Evolutionary conservation across 2,888 invertebrate genomes (phyloP).

Genomic region (Clostera curtula): DNA sequence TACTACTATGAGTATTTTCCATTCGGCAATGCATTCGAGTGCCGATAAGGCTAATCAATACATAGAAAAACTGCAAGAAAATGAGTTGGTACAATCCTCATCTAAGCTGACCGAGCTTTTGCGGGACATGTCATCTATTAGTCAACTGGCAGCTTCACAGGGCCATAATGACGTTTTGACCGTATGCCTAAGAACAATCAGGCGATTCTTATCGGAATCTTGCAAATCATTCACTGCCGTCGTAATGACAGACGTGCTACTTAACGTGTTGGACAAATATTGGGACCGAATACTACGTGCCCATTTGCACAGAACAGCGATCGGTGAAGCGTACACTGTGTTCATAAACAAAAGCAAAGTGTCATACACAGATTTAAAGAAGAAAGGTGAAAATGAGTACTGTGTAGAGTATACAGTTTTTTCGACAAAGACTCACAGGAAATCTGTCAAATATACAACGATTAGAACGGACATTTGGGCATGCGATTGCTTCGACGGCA

Average conservation of each 20-base stretch:
- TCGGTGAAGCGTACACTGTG: constrained; percentile 12
- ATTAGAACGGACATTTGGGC: constrained; percentile 27
- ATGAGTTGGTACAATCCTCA: constrained; percentile 1
- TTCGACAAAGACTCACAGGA: too few species aligned
- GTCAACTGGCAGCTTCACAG: constrained; percentile 5
- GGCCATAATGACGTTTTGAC: constrained; percentile 6
- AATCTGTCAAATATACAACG: constrained; percentile 5
- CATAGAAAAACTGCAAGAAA: constrained; percentile 3
- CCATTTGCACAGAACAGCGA: constrained; percentile 9
- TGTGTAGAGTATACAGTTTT: constrained; percentile 1
- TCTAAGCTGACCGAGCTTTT: constrained; percentile 10
- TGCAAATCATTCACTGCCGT: constrained; percentile 22
- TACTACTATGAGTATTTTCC: constrained; percentile 11
- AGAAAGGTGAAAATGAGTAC: constrained; percentile 3
- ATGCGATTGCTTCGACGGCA: constrained; percentile 28
- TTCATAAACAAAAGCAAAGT: constrained; percentile 7
- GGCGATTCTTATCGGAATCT: constrained; percentile 11
- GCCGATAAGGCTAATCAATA: constrained; percentile 6
- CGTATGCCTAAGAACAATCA: constrained; percentile 12
- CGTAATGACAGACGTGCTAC: constrained; percentile 29
- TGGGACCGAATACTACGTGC: constrained; percentile 20
- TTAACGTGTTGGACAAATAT: constrained; percentile 28
- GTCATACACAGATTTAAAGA: constrained; percentile 1
- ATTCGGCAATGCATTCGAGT: constrained; percentile 7
- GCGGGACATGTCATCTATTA: constrained; percentile 6